A percentile compares a stretch with the other conserved stretches of the same genome.
Evolutionary conservation across 2,113 vertebrate genomes (phyloP).

Genomic region (Indicator maculatus): DNA sequence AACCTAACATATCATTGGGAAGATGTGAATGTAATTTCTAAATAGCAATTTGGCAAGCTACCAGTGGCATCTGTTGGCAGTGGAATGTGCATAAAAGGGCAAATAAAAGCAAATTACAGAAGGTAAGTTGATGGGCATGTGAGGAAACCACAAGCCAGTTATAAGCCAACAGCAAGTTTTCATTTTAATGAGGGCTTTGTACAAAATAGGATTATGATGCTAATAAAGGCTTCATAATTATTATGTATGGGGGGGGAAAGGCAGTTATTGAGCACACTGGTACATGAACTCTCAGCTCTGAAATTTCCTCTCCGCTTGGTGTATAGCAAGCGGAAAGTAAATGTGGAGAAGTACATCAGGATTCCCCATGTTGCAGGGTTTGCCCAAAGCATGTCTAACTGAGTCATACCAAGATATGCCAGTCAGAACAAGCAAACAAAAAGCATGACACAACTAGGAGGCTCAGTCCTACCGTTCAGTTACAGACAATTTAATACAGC

Average conservation of each 20-base stretch:
- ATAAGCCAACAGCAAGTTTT: background rate
- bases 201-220: background rate
- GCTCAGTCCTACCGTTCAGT: background rate
- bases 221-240: background rate
- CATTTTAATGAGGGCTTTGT: background rate
- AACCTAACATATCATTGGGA: background rate
- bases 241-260: background rate
- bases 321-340: background rate
- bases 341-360: background rate
- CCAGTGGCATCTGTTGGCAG: background rate
- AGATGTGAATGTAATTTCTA: background rate
- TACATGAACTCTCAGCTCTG: background rate
- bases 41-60: background rate
- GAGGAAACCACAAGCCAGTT: background rate
- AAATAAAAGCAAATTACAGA: constrained; percentile 7
- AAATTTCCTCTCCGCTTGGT: background rate
- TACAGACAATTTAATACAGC: constrained; percentile 1
- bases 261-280: background rate
- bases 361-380: background rate
- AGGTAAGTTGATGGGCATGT: background rate
- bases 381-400: background rate
- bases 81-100: background rate
- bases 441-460: background rate
- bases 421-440: background rate
- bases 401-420: background rate